Evolutionary conservation across 2,113 vertebrate species (phyloP), one percentile per base, ranked within the genome.

Genomic region (Protobothrops mucrosquamatus): DNA sequence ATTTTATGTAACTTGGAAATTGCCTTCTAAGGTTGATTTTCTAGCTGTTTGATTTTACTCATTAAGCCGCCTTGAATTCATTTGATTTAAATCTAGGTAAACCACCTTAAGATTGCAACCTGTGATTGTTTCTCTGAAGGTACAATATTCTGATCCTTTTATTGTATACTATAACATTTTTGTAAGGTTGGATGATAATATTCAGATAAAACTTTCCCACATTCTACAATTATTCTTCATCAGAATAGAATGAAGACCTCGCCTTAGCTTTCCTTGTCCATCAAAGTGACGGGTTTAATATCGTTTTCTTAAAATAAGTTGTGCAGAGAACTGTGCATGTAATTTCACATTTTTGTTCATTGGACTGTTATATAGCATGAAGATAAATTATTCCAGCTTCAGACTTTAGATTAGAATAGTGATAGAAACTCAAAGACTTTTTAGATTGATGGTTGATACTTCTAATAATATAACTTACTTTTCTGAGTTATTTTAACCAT

Each of bases 391-490:
- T 51, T 11, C 0, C 34, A 24, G 59, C 93, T 93, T 15, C 22
- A 87, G 22, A 94, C 88, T 29, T 91, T 88, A 91, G 3, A 81
- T 92, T 88, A 93, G 39, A 90, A 0, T 87, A 46, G 9, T 64
- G 4, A 12, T 3, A 1, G 24, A 92, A 18, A 23, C 9, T 46
- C 86, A 69, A 23, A 93, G 57, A 93, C 91, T 1, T 57, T 26
- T 94, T 92, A 59, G 61, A 86, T 51, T 91, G 86, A 55, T 15
- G 69, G 74, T 64, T 88, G 34, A 23, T 56, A 92, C 94, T 94
- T 87, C 52, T 91, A 69, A 91, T 57, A 0, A 3, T 88, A 89
- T 91, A 94, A 85, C 26, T 5, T 52, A 6, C 20, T 54, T 81
- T 88, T 52, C 69, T 26, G 43, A 51, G 14, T 34, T 43, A 46